phyloP scores from a whole-genome alignment of 2,113 vertebrate genomes.

The Hemiscyllium ocellatum region DNA sequence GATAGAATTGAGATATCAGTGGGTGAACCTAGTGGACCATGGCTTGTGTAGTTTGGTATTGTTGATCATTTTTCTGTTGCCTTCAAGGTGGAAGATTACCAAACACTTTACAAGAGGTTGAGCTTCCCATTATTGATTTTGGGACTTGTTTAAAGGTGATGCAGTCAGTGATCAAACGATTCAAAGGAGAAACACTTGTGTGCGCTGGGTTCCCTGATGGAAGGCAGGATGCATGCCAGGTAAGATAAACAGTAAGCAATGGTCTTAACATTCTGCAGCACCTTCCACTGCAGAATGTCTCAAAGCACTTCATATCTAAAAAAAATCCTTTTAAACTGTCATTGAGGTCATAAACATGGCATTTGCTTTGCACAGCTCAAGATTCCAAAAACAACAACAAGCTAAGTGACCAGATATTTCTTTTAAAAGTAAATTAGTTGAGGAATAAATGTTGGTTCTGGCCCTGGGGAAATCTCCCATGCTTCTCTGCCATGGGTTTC shows the following conservation, averaged over 20 bases:
- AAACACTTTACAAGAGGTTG: slow-evolving; percentile 62
- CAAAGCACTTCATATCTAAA: not conserved
- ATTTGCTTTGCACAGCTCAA: not conserved
- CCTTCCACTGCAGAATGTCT: not conserved
- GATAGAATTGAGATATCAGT: too few species aligned
- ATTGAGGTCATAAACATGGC: too few species aligned
- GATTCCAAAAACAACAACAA: not conserved
- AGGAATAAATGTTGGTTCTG: too few species aligned
- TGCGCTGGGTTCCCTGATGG: slow-evolving; percentile 77
- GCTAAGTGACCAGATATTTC: too few species aligned
- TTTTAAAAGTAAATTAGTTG: too few species aligned
- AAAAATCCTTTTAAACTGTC: not conserved
- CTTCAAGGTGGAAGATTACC: slow-evolving; percentile 63
- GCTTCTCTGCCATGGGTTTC: too few species aligned
- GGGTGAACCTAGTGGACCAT: too few species aligned
- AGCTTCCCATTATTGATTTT: slow-evolving; percentile 63
- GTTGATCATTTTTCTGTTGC: not conserved
- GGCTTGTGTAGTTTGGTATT: not conserved
- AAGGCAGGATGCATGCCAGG: slow-evolving; percentile 78
- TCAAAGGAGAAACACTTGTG: slow-evolving; percentile 56
- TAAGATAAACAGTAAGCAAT: slow-evolving; percentile 42
- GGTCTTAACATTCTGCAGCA: not conserved
- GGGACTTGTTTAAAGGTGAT: slow-evolving; percentile 61
- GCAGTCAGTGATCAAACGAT: slow-evolving; percentile 52
- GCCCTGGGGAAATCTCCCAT: too few species aligned